A percentile compares a stretch with the other conserved stretches of the same genome.
phyloP scores from a whole-genome alignment of 1,140 invertebrate genomes.

The Camponotus floridanus region DNA sequence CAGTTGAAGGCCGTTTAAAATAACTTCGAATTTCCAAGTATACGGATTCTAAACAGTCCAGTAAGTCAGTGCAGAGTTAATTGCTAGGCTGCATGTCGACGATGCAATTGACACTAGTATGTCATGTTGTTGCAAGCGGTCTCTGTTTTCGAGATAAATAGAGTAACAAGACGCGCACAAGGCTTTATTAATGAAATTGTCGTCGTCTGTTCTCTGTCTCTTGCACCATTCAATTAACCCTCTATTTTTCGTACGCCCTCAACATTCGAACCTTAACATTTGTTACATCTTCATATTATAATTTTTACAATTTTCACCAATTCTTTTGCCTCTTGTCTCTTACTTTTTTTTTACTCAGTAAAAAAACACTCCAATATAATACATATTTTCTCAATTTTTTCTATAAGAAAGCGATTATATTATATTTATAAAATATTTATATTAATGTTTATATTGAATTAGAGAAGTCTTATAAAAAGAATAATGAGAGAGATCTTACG shows the following conservation, averaged over 20 bases:
- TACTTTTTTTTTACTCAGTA: too few species aligned
- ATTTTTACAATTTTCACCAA: not conserved
- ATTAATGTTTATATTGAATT: not conserved
- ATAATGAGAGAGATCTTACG: constrained; percentile 3
- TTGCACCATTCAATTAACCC: not conserved
- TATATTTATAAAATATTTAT: not conserved
- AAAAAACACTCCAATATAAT: not conserved
- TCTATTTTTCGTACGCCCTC: not conserved
- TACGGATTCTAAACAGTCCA: constrained; percentile 39
- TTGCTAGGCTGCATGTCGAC: constrained; percentile 51
- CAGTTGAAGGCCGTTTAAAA: constrained; percentile 37
- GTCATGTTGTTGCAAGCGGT: constrained; percentile 51
- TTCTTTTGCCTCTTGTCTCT: not conserved
- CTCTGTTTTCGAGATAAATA: constrained; percentile 57
- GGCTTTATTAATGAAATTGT: constrained; percentile 54
- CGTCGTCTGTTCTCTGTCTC: not conserved
- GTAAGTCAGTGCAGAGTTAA: constrained; percentile 44
- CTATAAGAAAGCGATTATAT: not conserved
- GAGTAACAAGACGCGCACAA: constrained; percentile 40
- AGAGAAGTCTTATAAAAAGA: not conserved
- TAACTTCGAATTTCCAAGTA: constrained; percentile 55
- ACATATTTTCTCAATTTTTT: not conserved
- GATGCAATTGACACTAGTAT: constrained; percentile 58
- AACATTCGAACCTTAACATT: not conserved
- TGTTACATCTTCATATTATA: not conserved